A percentile compares a stretch with the other conserved stretches of the same genome.
phyloP scores from a whole-genome alignment of 2,797 vertebrate genomes.

The Coregonus sp. region DNA sequence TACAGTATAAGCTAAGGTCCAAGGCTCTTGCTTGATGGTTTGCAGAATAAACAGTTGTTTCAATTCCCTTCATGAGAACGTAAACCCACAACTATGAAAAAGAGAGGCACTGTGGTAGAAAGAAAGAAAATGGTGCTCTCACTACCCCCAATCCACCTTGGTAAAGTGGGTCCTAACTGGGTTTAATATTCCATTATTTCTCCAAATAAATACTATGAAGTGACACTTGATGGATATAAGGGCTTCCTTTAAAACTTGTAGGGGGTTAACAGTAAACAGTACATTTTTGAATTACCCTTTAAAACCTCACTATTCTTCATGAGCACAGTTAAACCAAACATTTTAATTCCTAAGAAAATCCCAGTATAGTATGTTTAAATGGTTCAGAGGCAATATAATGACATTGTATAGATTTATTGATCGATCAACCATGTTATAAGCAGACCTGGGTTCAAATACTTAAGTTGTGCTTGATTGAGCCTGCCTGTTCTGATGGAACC shows the following conservation, averaged over 20 bases:
- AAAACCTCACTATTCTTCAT: neutral
- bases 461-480: neutral
- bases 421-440: neutral
- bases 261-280: neutral
- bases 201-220: neutral
- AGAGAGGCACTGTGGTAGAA: slow-evolving; percentile 6
- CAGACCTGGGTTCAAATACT: neutral
- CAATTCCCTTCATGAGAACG: neutral
- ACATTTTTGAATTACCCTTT: neutral
- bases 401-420: neutral
- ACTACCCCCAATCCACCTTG: neutral
- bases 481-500: neutral
- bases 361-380: neutral
- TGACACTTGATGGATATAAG: neutral
- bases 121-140: neutral
- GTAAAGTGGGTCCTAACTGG: neutral
- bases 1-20: neutral
- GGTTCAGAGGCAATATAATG: neutral
- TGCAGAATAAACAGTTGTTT: neutral
- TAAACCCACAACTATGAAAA: neutral
- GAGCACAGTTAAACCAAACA: neutral
- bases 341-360: neutral
- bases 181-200: neutral
- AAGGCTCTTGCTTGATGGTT: neutral
- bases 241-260: neutral